These are phyloP conservation scores for Pampus argenteus DNA, from an alignment of 2,797 vertebrate genomes.

Conservation along the genomic window DNA sequence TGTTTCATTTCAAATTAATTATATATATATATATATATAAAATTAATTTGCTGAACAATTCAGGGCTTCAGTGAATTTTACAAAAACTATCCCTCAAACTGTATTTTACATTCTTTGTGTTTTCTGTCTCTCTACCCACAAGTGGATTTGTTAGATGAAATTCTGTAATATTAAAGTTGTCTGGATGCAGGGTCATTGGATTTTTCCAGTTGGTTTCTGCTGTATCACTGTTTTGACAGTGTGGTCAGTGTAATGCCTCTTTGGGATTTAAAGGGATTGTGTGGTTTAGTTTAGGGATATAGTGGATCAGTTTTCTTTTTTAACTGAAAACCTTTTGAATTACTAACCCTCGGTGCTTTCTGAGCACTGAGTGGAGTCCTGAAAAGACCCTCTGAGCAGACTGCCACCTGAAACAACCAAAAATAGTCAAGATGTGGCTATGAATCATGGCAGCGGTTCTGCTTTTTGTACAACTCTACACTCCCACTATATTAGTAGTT, in stretches of 20 bases:
- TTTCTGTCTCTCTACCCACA: background rate
- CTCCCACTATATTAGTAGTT: background rate
- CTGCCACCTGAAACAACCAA: conserved; percentile 15
- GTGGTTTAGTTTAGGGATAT: conserved; percentile 62
- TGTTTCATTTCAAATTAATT: too few species aligned
- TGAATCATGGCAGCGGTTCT: conserved; percentile 13
- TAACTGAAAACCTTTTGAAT: conserved; percentile 43
- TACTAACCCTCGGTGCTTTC: conserved; percentile 40
- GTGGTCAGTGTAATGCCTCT: conserved; percentile 57
- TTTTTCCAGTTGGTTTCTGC: conserved; percentile 40
- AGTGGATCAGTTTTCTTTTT: conserved; percentile 54
- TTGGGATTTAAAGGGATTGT: conserved; percentile 53
- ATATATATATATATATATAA: too few species aligned
- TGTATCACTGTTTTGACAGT: conserved; percentile 54
- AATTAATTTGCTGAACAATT: background rate
- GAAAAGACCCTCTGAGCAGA: conserved; percentile 12
- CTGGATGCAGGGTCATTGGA: conserved; percentile 33
- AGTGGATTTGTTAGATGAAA: conserved; percentile 28
- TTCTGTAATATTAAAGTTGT: conserved; percentile 35
- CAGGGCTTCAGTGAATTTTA: background rate
- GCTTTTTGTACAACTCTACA: background rate
- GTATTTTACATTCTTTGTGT: background rate
- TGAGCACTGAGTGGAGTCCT: conserved; percentile 8
- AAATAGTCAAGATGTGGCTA: background rate
- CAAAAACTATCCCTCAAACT: background rate